These are phyloP conservation scores for Agrypnus murinus DNA, from an alignment of 2,888 invertebrate species.

Conservation along the genomic window DNA sequence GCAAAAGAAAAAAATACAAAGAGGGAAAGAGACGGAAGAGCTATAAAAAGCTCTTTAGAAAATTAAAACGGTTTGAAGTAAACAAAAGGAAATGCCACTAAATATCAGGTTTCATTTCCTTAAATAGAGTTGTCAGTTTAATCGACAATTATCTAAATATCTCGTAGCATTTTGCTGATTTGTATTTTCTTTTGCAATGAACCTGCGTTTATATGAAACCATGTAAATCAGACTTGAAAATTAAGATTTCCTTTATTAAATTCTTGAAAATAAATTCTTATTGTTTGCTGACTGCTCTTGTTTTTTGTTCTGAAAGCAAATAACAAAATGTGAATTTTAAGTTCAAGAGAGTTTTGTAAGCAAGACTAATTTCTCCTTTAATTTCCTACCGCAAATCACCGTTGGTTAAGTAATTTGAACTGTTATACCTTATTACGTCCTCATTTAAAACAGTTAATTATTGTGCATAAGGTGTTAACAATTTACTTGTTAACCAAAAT, in stretches of 20 bases:
- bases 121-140: constrained; percentile 14
- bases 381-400: neutral
- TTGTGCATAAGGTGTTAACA: constrained; percentile 4
- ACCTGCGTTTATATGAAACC: neutral
- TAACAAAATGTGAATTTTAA: too few relatives aligned
- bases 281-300: too few relatives aligned
- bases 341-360: neutral
- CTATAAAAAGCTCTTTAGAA: constrained; percentile 36
- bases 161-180: too few relatives aligned
- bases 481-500: neutral
- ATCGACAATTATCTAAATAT: neutral
- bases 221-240: too few relatives aligned
- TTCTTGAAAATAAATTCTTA: too few relatives aligned
- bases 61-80: constrained; percentile 22
- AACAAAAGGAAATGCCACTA: neutral
- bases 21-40: neutral
- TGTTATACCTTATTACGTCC: constrained; percentile 5
- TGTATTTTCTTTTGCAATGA: too few relatives aligned
- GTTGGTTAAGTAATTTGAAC: constrained; percentile 11
- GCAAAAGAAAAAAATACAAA: neutral
- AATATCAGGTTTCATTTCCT: constrained; percentile 23
- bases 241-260: too few relatives aligned
- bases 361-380: neutral
- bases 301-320: too few relatives aligned
- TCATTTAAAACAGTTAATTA: neutral